These are phyloP conservation scores for Hephaestus fuliginosus DNA, from an alignment of 2,797 vertebrate genomes.

Conservation along the genomic window DNA sequence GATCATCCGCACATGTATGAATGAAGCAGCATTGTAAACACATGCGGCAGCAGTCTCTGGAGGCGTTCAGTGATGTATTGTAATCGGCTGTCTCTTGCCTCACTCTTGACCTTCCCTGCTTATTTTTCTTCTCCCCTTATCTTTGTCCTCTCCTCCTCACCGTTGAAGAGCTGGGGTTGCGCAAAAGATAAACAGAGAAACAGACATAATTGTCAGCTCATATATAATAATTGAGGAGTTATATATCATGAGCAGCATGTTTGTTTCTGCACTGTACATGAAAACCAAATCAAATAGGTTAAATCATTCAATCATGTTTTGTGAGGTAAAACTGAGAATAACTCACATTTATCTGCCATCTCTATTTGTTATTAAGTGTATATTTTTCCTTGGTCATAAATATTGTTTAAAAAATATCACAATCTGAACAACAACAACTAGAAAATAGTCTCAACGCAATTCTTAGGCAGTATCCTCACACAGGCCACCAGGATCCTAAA, in stretches of 20 bases:
- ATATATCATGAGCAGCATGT: background rate
- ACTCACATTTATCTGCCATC: background rate
- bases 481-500: no score
- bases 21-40: conserved; percentile 61
- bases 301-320: background rate
- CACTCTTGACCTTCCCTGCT: conserved; percentile 69
- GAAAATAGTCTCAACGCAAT: no score
- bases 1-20: conserved; percentile 45
- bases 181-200: conserved; percentile 44
- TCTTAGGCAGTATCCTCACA: no score
- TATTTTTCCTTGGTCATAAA: background rate
- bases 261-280: background rate
- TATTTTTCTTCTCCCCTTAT: conserved; percentile 53
- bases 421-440: no score
- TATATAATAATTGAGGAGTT: conserved; percentile 20
- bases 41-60: conserved; percentile 58
- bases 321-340: background rate
- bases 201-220: conserved; percentile 14
- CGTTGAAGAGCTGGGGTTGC: conserved; percentile 39
- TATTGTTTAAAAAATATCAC: background rate
- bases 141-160: conserved; percentile 41
- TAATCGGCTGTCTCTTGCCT: conserved; percentile 59
- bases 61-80: conserved; percentile 52
- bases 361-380: background rate
- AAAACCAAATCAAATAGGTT: background rate